A percentile compares a stretch with the other conserved stretches of the same genome.
These are phyloP conservation scores for Aphodius sticticus DNA, from an alignment of 2,888 invertebrate species.

Conservation along the genomic window DNA sequence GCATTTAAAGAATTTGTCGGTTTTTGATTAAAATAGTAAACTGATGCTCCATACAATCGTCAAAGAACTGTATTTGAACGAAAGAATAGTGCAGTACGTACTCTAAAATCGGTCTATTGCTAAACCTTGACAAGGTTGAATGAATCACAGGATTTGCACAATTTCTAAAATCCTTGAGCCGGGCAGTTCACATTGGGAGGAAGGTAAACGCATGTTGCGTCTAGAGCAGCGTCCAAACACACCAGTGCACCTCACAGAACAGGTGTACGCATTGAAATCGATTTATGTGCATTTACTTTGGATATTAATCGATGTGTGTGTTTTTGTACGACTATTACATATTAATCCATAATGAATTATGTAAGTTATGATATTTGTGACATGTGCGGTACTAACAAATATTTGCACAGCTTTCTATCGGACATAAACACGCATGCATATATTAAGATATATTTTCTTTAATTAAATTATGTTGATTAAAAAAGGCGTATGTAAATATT, in stretches of 20 bases:
- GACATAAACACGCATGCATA: neutral
- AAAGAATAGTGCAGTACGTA: neutral
- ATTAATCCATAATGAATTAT: neutral
- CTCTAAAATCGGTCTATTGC: neutral
- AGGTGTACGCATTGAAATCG: neutral
- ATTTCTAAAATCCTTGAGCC: neutral
- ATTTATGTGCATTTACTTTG: neutral
- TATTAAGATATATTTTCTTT: too few relatives aligned
- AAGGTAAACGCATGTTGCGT: neutral
- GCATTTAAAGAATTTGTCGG: too few relatives aligned
- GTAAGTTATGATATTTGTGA: slow-evolving; percentile 4
- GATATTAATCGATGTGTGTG: neutral
- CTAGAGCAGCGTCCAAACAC: neutral
- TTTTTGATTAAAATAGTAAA: neutral
- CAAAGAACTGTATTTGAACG: neutral
- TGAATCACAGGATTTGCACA: slow-evolving; percentile 4
- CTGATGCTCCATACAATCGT: neutral
- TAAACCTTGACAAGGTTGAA: neutral
- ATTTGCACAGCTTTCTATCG: neutral
- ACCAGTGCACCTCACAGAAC: neutral
- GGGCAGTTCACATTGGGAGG: neutral
- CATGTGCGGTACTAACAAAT: neutral
- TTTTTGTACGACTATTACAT: neutral
- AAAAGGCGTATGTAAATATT: neutral
- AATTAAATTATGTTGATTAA: neutral